These are phyloP conservation scores for Actias luna DNA, from an alignment of 2,888 invertebrate genomes.

Conservation along the genomic window DNA sequence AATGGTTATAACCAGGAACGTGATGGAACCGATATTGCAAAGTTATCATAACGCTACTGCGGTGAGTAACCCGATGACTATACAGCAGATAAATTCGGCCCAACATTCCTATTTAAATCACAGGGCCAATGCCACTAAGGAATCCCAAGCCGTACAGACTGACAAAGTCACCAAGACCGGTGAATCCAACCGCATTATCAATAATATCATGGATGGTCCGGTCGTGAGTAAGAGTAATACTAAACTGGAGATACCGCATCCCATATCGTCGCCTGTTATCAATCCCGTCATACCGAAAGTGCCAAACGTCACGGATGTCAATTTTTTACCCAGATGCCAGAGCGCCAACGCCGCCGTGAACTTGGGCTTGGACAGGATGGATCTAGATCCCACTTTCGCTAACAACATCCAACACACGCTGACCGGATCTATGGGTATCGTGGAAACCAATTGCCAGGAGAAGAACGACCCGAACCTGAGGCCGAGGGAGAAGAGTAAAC, in stretches of 20 bases:
- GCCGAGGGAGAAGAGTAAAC: slow-evolving; percentile 72
- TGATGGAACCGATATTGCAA: slow-evolving; percentile 61
- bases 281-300: slow-evolving; percentile 73
- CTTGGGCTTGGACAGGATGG: slow-evolving; percentile 64
- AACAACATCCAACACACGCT: slow-evolving; percentile 60
- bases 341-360: slow-evolving; percentile 72
- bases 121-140: slow-evolving; percentile 60
- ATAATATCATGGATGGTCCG: slow-evolving; percentile 55
- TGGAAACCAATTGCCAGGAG: slow-evolving; percentile 54
- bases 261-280: slow-evolving; percentile 74
- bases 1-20: slow-evolving; percentile 64
- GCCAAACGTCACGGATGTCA: slow-evolving; percentile 65
- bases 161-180: slow-evolving; percentile 65
- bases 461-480: slow-evolving; percentile 63
- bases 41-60: slow-evolving; percentile 62
- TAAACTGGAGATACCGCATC: slow-evolving; percentile 75
- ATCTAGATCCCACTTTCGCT: slow-evolving; percentile 58
- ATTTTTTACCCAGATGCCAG: slow-evolving; percentile 73
- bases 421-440: slow-evolving; percentile 60
- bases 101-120: slow-evolving; percentile 66
- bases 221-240: slow-evolving; percentile 65
- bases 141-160: slow-evolving; percentile 68
- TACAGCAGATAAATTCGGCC: slow-evolving; percentile 66
- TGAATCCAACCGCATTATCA: slow-evolving; percentile 56
- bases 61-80: slow-evolving; percentile 67